Base-by-base conservation (phyloP, 2,797 vertebrate species). In the Eulemur rubriventer region DNA sequence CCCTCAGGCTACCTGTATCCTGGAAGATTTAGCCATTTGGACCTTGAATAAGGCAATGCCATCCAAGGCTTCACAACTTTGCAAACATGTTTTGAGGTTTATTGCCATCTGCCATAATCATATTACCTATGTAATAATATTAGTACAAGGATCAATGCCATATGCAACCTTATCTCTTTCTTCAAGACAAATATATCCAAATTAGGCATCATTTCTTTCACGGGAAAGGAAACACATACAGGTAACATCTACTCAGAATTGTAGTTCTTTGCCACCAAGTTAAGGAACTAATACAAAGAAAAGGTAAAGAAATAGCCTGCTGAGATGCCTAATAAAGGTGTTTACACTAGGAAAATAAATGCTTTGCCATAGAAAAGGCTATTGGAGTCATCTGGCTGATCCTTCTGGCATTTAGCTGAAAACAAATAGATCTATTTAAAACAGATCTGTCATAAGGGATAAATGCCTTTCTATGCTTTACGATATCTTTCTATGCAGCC, bases 361-460 rank as follows among this genome's bases (percentile, higher is more conserved):
- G 63, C 18, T 67, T 95, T 57, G 48, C 79, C 85, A 38, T 9
- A 59, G 33, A 89, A 95, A 92, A 91, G 78, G 78, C 92, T 91
- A 38, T 78, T n/a, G 4, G 63, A 95, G 52, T 93, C 65, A 69
- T 79, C 48, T 63, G 41, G 43, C 48, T 96, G 35, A 79, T 91
- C 78, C 80, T 75, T 94, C 92, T 87, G 94, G 80, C 87, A 96
- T 97, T 97, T 96, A 89, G 78, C 73, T 83, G 87, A 90, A 97
- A 97, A 96, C 83, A 96, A 97, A 96, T 82, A 92, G 80, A 70
- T 81, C 59, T 92, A 80, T 82, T 97, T 89, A 81, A 97, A 97
- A 75, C 50, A 94, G 57, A 57, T 76, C 52, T 95, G 85, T 92
- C 89, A 80, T 38, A 79, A 48, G 41, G 75, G 52, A 91, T 65